Evolutionary conservation across 2,888 invertebrate species (phyloP).

Genomic region (Oligia fasciuncula): DNA sequence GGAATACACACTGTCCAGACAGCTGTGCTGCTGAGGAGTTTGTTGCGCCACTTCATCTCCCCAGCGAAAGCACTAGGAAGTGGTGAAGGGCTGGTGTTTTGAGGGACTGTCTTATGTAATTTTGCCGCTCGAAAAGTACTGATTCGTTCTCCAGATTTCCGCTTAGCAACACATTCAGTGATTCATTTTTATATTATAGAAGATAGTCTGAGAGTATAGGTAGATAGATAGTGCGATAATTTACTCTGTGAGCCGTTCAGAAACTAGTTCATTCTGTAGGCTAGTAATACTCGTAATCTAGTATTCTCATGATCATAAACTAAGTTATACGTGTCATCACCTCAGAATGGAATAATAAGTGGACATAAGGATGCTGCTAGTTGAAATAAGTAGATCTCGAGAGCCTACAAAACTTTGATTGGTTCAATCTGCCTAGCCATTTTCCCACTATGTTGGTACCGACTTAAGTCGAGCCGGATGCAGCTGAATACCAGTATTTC

Average conservation of each 20-base stretch:
- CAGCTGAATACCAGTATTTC: background rate
- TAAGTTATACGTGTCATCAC: conserved; percentile 4
- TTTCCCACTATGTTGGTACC: background rate
- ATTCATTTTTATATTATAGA: too few relatives aligned
- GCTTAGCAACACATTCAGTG: too few relatives aligned
- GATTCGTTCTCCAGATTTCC: too few relatives aligned
- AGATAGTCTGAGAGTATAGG: too few relatives aligned
- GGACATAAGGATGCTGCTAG: background rate
- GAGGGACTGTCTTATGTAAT: too few relatives aligned
- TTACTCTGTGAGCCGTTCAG: background rate
- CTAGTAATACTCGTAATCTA: background rate
- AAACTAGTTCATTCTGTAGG: conserved; percentile 4
- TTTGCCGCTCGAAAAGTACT: too few relatives aligned
- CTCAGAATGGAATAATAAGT: background rate
- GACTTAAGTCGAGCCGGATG: background rate
- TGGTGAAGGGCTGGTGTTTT: background rate
- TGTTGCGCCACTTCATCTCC: background rate
- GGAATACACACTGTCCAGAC: background rate
- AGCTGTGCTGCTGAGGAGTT: background rate
- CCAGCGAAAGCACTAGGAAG: background rate
- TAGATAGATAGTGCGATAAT: background rate
- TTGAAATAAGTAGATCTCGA: background rate
- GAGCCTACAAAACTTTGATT: background rate
- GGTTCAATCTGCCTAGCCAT: background rate
- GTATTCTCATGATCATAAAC: conserved; percentile 10